Percentiles rank a stretch among this genome's conserved stretches.
These are phyloP conservation scores for Caenorhabditis sp. DNA, from an alignment of 2,888 invertebrate genomes.

Conservation along the genomic window DNA sequence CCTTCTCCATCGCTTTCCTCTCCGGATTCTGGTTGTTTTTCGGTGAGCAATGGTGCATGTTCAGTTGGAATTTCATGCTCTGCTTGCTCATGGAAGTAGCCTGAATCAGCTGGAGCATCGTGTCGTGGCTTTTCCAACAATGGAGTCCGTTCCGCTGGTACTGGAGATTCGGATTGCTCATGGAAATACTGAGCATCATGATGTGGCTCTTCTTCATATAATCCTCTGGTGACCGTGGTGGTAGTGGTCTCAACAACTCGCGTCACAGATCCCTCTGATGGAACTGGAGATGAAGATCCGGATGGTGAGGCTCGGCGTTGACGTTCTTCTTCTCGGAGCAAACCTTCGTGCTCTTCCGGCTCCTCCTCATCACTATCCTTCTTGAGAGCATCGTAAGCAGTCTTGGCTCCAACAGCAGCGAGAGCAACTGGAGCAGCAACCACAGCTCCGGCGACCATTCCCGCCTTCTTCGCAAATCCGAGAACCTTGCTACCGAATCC, in stretches of 20 bases:
- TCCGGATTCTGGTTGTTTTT: conserved; percentile 14
- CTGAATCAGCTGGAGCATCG: conserved; percentile 10
- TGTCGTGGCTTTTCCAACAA: neutral
- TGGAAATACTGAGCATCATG: conserved; percentile 8
- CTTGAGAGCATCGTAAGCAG: conserved; percentile 63
- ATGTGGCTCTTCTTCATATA: conserved; percentile 14
- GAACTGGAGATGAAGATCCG: neutral
- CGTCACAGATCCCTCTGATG: conserved; percentile 2
- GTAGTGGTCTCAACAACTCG: conserved; percentile 24
- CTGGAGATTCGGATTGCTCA: conserved; percentile 2
- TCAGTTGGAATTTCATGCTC: conserved; percentile 12
- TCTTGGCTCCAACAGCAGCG: conserved; percentile 64
- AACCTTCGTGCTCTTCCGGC: neutral
- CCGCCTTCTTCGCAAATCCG: conserved; percentile 64
- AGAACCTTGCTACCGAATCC: too few species aligned
- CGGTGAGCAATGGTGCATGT: neutral
- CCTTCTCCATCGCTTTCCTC: conserved; percentile 45
- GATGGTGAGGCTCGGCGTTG: neutral
- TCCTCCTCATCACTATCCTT: conserved; percentile 23
- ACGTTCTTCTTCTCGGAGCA: too few species aligned
- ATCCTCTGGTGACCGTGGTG: conserved; percentile 30
- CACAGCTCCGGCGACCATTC: conserved; percentile 68
- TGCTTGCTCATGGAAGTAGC: conserved; percentile 8
- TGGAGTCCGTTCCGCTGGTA: neutral
- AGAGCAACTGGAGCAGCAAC: conserved; percentile 66